A percentile compares a stretch with the other conserved stretches of the same genome.
phyloP scores from a whole-genome alignment of 2,113 vertebrate species.

The Crotophaga sulcirostris region DNA sequence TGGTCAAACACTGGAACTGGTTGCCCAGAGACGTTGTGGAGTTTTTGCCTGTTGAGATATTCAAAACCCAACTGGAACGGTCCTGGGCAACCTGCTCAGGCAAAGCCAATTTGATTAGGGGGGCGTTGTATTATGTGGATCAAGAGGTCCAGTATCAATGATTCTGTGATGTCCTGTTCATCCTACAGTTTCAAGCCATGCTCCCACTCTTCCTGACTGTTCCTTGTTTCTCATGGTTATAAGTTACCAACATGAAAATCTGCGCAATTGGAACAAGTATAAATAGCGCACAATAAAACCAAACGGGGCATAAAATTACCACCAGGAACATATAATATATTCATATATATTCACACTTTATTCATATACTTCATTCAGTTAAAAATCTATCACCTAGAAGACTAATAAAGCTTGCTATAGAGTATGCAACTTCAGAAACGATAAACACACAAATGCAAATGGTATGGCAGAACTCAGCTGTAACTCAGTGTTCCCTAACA shows the following conservation, averaged over 20 bases:
- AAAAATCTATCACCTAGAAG: conserved; percentile 19
- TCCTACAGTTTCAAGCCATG: neutral
- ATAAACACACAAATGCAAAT: conserved; percentile 45
- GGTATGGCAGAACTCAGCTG: conserved; percentile 5
- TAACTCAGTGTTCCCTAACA: neutral
- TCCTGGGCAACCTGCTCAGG: neutral
- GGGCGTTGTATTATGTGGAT: neutral
- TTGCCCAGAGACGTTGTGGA: neutral
- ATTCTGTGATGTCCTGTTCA: neutral
- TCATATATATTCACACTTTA: neutral
- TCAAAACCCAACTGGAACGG: neutral
- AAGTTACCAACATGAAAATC: neutral
- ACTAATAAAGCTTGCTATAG: neutral
- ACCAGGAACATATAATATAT: neutral
- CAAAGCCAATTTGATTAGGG: neutral
- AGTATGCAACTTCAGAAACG: conserved; percentile 21
- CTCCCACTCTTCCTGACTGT: neutral
- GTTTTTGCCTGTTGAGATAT: neutral
- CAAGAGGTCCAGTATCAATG: neutral
- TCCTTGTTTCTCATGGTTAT: neutral
- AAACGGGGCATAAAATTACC: neutral
- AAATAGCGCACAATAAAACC: conserved; percentile 11
- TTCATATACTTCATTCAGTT: conserved; percentile 15
- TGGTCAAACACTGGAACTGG: neutral
- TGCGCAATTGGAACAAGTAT: neutral